Conservation (phyloP, 2,113 vertebrate species). For the Ictalurus punctatus region DNA sequence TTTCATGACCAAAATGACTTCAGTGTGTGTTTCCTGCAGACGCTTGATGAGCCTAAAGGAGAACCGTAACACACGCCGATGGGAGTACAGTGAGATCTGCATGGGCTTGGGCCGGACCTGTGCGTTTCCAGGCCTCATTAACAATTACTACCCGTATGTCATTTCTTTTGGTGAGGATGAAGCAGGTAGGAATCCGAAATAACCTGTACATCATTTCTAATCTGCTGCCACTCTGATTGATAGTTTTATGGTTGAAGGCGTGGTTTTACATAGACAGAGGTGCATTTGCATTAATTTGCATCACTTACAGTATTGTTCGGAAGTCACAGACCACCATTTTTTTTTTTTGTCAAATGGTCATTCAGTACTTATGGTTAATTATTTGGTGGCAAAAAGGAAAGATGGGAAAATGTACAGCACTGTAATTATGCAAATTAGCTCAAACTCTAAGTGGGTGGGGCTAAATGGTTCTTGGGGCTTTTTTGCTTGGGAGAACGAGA, state of each 20-base stretch:
- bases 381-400: neutral
- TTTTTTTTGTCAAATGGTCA: neutral
- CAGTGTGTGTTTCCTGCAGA: slow-evolving; percentile 62
- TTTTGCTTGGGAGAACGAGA: neutral
- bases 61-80: slow-evolving; percentile 70
- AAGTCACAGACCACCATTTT: neutral
- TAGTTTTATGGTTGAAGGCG: neutral
- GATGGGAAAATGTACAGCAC: neutral
- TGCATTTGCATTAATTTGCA: neutral
- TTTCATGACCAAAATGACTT: neutral
- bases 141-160: slow-evolving; percentile 90
- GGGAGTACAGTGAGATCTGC: slow-evolving; percentile 89
- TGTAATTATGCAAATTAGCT: neutral
- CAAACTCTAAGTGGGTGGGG: neutral
- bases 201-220: neutral
- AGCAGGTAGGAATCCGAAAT: slow-evolving; percentile 76
- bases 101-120: slow-evolving; percentile 90
- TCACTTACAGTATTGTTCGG: neutral
- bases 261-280: neutral
- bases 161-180: slow-evolving; percentile 97
- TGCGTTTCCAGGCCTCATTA: slow-evolving; percentile 88
- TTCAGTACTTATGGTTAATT: neutral
- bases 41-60: slow-evolving; percentile 91
- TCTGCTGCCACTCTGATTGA: neutral
- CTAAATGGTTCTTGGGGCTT: neutral